Base-by-base conservation (phyloP, 2,797 vertebrate genomes). In the Astyanax mexicanus region DNA sequence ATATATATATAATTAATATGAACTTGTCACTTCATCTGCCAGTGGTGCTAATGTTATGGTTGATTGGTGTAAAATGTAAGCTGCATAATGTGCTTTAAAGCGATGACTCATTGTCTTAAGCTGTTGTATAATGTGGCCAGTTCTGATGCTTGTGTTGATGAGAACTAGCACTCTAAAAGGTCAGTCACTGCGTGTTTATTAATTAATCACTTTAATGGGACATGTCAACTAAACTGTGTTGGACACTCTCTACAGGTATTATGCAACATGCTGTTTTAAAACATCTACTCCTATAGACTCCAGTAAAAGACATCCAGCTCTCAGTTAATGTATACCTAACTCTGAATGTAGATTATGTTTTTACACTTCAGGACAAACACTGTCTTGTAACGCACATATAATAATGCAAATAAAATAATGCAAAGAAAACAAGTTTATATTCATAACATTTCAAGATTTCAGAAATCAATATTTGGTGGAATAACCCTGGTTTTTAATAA, bases 161-260 rank as follows among this genome's bases (percentile, higher is more conserved):
- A 61, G 52, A 77, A 67, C 84, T 79, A 83, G 70, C 29, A 10
- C 37, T 72, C 67, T 61, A 25, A 82, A 78, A 84, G 85, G 86
- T 86, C 86, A 79, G 2, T 3, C 23, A 8, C 70, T 69, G 47
- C 38, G 35, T n/a, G 69, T 32, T 44, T 27, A 61, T 32, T 84
- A 82, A 85, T 81, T 32, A 80, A 57, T 25, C 62, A 15, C 17
- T 67, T 57, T 80, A 62, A 69, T 17, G 10, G 7, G 10, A 37
- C 17, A 0, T 11, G 7, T 66, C 12, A 29, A 49, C n/a, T 54
- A 49, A 12, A 84, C 32, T 25, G 0, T 58, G 77, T 77, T 68
- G 78, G 86, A 74, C 86, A 52, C n/a, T 78, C 80, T 75, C 81
- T 78, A 61, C 76, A 82, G 83, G 82, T 72, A 38, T 51, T 79